A percentile compares a stretch with the other conserved stretches of the same genome.
Conservation (phyloP, 2,113 vertebrate species). For the Lepus europaeus region DNA sequence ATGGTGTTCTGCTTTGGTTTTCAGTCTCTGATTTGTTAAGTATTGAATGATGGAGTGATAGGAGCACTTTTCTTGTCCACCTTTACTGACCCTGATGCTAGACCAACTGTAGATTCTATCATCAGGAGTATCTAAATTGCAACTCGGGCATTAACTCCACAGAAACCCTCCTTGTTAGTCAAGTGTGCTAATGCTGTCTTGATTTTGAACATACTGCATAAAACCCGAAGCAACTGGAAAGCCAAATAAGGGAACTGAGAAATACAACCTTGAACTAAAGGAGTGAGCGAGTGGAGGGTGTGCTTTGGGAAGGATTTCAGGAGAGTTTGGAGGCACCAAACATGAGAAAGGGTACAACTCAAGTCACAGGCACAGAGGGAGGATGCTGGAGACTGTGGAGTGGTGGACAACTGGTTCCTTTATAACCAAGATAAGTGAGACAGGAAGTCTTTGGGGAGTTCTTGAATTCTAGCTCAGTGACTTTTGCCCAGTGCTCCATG, state of each 20-base stretch:
- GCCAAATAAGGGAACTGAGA: neutral
- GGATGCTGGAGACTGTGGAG: too few species aligned
- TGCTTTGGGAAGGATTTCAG: neutral
- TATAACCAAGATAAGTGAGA: neutral
- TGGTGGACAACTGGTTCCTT: accelerated
- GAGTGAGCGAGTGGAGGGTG: neutral
- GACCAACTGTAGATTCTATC: neutral
- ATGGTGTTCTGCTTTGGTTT: neutral
- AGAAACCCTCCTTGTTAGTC: neutral
- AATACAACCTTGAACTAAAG: neutral
- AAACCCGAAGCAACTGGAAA: neutral
- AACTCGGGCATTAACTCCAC: neutral
- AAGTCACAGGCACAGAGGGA: neutral
- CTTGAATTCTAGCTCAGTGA: neutral
- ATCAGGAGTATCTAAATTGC: neutral
- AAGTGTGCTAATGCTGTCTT: neutral
- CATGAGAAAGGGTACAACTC: neutral
- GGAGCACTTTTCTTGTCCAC: neutral
- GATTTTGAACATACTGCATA: neutral
- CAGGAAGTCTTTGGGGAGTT: neutral
- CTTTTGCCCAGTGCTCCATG: neutral
- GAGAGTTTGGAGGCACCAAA: neutral
- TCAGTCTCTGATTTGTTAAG: neutral
- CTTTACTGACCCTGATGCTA: neutral
- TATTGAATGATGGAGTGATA: neutral